Percentiles rank a stretch among this genome's conserved stretches.
Evolutionary conservation across 2,113 vertebrate species (phyloP).

Genomic region (Aramus guarauna): DNA sequence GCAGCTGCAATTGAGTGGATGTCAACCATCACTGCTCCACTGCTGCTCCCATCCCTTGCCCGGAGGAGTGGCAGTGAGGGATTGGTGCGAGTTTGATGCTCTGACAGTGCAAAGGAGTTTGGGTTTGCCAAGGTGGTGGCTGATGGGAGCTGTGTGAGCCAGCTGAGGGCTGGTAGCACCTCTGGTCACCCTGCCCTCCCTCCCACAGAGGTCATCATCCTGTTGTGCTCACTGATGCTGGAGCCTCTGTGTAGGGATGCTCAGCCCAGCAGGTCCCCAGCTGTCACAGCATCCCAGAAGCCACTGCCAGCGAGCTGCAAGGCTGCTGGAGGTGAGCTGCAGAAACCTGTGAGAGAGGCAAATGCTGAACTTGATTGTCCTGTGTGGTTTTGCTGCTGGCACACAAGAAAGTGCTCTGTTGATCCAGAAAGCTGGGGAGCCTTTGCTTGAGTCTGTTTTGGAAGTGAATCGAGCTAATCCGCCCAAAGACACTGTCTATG

Average conservation of each 20-base stretch:
- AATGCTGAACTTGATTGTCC: background rate
- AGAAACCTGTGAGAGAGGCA: background rate
- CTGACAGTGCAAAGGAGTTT: background rate
- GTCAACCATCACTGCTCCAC: background rate
- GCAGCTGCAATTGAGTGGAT: background rate
- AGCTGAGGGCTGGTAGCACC: background rate
- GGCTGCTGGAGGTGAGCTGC: background rate
- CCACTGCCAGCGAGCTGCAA: background rate
- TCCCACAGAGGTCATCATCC: background rate
- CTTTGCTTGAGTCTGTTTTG: background rate
- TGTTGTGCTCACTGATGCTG: fast-evolving
- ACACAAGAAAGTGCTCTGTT: background rate
- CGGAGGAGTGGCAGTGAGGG: background rate
- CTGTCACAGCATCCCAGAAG: background rate
- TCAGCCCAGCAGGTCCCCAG: background rate
- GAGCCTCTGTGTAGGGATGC: background rate
- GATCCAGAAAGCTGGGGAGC: background rate
- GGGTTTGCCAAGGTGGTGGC: background rate
- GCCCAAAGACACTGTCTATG: background rate
- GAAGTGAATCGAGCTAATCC: background rate
- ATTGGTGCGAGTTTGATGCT: background rate
- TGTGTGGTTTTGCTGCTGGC: background rate
- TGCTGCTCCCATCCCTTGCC: background rate
- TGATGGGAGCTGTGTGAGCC: background rate
- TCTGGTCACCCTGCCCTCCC: background rate